phyloP scores from a whole-genome alignment of 1,140 invertebrate genomes.

The Heliconius himera region DNA sequence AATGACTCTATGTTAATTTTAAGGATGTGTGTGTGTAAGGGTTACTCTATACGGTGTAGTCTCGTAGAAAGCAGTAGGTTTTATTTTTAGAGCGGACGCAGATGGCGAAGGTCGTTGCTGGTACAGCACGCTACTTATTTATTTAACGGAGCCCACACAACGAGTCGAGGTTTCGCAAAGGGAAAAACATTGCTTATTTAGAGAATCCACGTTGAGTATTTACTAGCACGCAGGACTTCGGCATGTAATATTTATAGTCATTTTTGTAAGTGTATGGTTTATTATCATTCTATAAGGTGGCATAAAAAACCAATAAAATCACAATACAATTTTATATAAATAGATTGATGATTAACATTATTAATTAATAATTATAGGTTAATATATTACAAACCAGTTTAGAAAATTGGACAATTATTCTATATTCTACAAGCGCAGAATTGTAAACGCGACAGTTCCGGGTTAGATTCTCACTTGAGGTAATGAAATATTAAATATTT shows the following conservation, averaged over 20 bases:
- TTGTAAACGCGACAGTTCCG: no score
- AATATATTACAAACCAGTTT: no score
- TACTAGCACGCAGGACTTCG: constrained; percentile 6
- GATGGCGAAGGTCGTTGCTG: constrained; percentile 63
- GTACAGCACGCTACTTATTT: constrained; percentile 64
- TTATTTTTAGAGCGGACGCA: constrained; percentile 66
- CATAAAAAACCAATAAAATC: background rate
- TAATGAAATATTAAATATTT: no score
- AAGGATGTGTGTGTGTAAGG: no score
- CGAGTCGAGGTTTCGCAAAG: constrained; percentile 44
- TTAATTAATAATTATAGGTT: no score
- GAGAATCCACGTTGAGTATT: constrained; percentile 16
- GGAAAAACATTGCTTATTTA: constrained; percentile 37
- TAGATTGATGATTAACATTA: background rate
- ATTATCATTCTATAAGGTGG: background rate
- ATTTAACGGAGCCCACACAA: constrained; percentile 62
- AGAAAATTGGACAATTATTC: no score
- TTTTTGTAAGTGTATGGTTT: background rate
- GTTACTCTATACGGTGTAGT: constrained; percentile 31
- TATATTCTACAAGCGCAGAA: no score
- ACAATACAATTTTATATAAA: no score
- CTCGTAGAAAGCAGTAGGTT: constrained; percentile 43
- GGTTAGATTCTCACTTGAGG: no score
- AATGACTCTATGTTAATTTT: constrained; percentile 42
- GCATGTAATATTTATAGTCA: background rate